Evolutionary conservation across 2,888 invertebrate genomes (phyloP), one percentile per base, ranked within the genome.

Genomic region (Ophion ellenae): DNA sequence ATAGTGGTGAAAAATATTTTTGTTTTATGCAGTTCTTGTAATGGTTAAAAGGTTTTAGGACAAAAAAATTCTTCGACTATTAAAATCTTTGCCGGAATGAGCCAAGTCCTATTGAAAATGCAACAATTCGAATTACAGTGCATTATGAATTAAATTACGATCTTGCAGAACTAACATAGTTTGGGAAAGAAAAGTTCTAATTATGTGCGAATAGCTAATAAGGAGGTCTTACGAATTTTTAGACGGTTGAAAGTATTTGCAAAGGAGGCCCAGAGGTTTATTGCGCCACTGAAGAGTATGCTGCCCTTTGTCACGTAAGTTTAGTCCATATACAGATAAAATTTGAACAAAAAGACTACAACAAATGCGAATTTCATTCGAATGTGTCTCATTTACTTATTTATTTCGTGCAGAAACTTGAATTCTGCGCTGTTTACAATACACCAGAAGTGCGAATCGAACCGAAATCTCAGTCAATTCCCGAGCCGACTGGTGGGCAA

Each of bases 291-390:
- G 74, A 78, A 3, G 40, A 83, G 28, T 24, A 59, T 20, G 78
- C 83, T 11, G n/a, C n/a, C 9, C 61, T 61, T 20, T 83, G 83
- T 57, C 20, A 74, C n/a, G 74, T 83, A 61, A 83, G 74, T 83
- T 32, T 3, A 17, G 5, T 70, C 47, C 28, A 17, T 32, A 24
- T 63, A 17, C 59, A 57, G 71, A 53, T 20, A 20, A 47, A 45
- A 9, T 59, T 20, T 57, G 45, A 69, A 20, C 20, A 17, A 69
- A 40, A 69, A 40, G 40, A 20, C n/a, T 14, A 47, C 11, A 59
- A 20, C 17, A 59, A 20, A 36, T 64, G 7, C n/a, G 47, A 20
- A 9, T 20, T 20, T 17, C 20, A 11, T 3, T 73, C 20, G 6
- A 53, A 7, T 59, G 2, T 40, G 11, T 61, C 36, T 36, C 11